Conservation (phyloP, 2,113 vertebrate species). For the Xiphophorus hellerii region DNA sequence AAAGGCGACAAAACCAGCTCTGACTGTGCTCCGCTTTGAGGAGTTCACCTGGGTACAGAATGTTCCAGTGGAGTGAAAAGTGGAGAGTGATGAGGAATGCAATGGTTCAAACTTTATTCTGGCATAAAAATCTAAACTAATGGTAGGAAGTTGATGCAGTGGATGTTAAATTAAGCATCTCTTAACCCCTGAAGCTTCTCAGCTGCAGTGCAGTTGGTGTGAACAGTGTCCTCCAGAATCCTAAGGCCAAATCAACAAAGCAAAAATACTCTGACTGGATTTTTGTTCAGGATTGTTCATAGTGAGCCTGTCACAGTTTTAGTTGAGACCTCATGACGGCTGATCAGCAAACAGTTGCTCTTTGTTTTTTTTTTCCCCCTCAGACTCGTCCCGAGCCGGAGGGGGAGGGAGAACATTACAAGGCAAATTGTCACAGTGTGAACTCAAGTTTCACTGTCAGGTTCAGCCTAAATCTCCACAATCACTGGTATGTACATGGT, state of each 20-base stretch:
- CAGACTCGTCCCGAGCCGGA: constrained; percentile 19
- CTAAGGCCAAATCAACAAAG: neutral
- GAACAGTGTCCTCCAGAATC: neutral
- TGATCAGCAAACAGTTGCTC: constrained; percentile 27
- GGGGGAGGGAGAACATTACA: constrained; percentile 26
- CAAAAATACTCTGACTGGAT: neutral
- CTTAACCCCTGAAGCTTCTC: no score
- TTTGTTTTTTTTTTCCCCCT: constrained; percentile 6
- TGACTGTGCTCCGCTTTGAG: neutral
- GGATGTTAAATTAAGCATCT: no score
- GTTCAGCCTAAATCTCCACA: neutral
- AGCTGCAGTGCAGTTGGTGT: no score
- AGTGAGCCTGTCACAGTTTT: neutral
- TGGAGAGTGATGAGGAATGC: neutral
- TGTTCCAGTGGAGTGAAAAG: neutral
- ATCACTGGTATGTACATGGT: neutral
- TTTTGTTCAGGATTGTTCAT: neutral
- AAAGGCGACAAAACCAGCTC: neutral
- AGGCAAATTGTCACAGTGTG: constrained; percentile 5
- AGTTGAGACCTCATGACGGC: constrained; percentile 20
- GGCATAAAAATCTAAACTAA: no score
- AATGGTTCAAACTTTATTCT: neutral
- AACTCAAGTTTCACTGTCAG: neutral
- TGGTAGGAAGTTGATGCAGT: no score
- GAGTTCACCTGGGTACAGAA: neutral